Percentiles rank a stretch among this genome's conserved stretches.
Conservation (phyloP, 2,797 vertebrate species). For the Macropus fuliginosus region DNA sequence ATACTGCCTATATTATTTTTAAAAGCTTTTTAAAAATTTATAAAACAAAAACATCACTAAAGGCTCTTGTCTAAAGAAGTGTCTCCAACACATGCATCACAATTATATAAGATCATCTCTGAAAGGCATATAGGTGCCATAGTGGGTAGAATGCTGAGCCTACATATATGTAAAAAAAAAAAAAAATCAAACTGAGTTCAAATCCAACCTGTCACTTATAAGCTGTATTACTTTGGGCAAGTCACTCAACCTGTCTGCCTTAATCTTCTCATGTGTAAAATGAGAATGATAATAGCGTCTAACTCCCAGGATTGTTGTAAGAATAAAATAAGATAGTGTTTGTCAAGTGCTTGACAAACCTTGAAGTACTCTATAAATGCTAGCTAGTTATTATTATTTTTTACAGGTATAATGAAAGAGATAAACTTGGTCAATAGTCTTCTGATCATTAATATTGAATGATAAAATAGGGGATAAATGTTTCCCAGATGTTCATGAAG, state of each 20-base stretch:
- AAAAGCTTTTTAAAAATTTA: background rate
- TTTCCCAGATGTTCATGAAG: background rate
- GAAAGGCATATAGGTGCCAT: background rate
- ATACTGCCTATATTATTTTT: background rate
- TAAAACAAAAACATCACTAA: background rate
- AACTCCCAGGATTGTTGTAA: background rate
- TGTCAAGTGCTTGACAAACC: background rate
- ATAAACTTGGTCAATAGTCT: background rate
- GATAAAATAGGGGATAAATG: background rate
- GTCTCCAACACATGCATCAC: background rate
- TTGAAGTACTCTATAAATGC: background rate
- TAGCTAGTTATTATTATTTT: background rate
- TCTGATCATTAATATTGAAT: background rate
- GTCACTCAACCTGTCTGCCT: too few relatives aligned
- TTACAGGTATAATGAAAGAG: background rate
- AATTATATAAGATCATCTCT: background rate
- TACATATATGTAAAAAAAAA: too few relatives aligned
- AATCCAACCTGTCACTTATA: too few relatives aligned
- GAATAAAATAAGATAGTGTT: background rate
- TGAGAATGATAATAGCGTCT: background rate
- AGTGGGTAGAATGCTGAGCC: too few relatives aligned
- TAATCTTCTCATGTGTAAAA: too few relatives aligned
- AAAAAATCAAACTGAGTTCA: too few relatives aligned
- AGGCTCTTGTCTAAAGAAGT: background rate
- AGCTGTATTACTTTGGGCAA: too few relatives aligned